Evolutionary conservation across 2,888 invertebrate genomes (phyloP), one percentile per base, ranked within the genome.

Genomic region (Pristionchus exspectatus): DNA sequence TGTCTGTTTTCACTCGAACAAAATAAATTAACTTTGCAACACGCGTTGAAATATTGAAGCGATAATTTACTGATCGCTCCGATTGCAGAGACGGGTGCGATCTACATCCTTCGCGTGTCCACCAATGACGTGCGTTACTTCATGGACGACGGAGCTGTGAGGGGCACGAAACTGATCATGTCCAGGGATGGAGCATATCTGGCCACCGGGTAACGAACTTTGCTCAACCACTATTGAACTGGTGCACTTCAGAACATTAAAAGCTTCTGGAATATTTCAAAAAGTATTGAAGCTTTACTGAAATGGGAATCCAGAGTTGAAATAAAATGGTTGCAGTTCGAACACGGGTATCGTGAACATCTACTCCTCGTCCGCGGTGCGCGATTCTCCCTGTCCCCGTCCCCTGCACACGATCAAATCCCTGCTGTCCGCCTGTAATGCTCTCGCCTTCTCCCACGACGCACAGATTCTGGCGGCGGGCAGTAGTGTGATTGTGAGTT

Each of bases 281-380:
- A n/a, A n/a, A n/a, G n/a, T n/a, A n/a, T n/a, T n/a, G n/a, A n/a
- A n/a, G n/a, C n/a, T n/a, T n/a, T n/a, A n/a, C n/a, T n/a, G n/a
- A n/a, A n/a, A n/a, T n/a, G n/a, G 66, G 66, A 3, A 69, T 18
- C 7, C n/a, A 24, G n/a, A 18, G 12, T 69, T 69, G 38, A 38
- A 50, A 50, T 50, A 14, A 72, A 72, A 72, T n/a, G 24, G 27
- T 85, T 30, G 0, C 89, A 89, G 89, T 5, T 89, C 89, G 27
- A 89, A 89, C 89, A 89, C 89, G 81, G 89, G 89, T 83, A 89
- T 89, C 89, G 89, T 89, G 38, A 89, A 89, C 54, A 30, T 89
- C 44, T 89, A 89, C 89, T 7, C 9, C 16, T 72, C 89, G 1
- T 44, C 81, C 24, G 7, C 66, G 27, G 50, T 56, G 18, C 59